Percentiles rank a stretch among this genome's conserved stretches.
Evolutionary conservation across 1,140 invertebrate genomes (phyloP).

Genomic region (Tetraneura akinire): DNA sequence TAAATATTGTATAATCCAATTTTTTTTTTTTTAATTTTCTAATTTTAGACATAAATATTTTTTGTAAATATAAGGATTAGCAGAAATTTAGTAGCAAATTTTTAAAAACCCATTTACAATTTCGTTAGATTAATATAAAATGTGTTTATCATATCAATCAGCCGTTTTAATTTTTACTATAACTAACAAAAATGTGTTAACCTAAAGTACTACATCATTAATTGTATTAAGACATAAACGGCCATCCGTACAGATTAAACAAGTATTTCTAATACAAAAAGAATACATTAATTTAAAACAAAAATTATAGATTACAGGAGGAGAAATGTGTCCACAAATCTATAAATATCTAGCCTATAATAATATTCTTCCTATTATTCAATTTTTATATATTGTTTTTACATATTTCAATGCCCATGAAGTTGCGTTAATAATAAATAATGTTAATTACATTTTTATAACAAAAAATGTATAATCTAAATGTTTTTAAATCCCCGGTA

Average conservation of each 20-base stretch:
- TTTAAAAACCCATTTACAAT: constrained; percentile 9
- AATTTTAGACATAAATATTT: constrained; percentile 23
- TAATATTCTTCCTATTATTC: constrained; percentile 24
- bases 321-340: constrained; percentile 8
- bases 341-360: constrained; percentile 27
- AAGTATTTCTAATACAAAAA: constrained; percentile 18
- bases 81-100: constrained; percentile 12
- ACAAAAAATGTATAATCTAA: constrained; percentile 31
- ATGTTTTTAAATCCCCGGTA: constrained; percentile 34
- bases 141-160: constrained; percentile 44
- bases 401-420: constrained; percentile 44
- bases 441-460: constrained; percentile 26
- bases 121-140: constrained; percentile 15
- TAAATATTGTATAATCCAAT: constrained; percentile 37
- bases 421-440: constrained; percentile 43
- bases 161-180: constrained; percentile 35
- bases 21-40: constrained; percentile 4
- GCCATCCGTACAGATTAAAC: constrained; percentile 18
- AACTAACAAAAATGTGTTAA: constrained; percentile 24
- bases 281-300: constrained; percentile 4
- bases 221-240: constrained; percentile 21
- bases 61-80: constrained; percentile 13
- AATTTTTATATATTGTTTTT: background rate
- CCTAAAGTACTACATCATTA: background rate
- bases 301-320: background rate